Base-by-base conservation (phyloP, 23 tunicate genomes). In the Styela plicata region DNA sequence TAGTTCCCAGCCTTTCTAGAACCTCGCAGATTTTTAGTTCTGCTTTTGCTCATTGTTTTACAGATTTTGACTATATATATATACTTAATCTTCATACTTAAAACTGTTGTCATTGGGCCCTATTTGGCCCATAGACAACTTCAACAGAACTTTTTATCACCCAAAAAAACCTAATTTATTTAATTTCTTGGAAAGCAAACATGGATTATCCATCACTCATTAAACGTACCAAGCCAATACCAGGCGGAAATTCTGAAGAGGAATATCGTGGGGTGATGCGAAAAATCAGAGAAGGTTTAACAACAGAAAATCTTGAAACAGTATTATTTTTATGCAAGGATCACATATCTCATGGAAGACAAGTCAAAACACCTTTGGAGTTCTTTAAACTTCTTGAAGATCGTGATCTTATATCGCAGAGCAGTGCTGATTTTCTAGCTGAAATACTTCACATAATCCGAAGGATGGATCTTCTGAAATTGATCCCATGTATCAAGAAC, bases 281-380 rank as follows among this genome's bases (percentile, higher is more conserved):
- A 32, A 74, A 67, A 26, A 74, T 89, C 52, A 57, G 33, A 31
- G 89, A 85, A 30, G 89, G 86, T 13, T 69, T 89, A 1, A 85
- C 86, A 18, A 63, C 25, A 1, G 89, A 89, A 44, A 85, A 89
- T 74, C 57, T 90, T 2, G 34, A 36, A 32, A 86, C 77, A 69
- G 70, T 90, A 17, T 57, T 68, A 36, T 90, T 80, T 68, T 53
- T 87, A 25, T 89, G 95, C 70, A 74, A 79, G 36, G 97, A 76
- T 24, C 66, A 76, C 24, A 76, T 76, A 36, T 65, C 81, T 53
- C 28, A 23, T 23, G 64, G 81, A 36, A 1, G 81, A 0, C 1
- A 76, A n/a, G 23, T 76, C 0, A 2, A 25, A 23, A 24, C 63
- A 7, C 5, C 33, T 2, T 1, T 76, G 21, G 69, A 76, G 24